phyloP scores from a whole-genome alignment of 2,797 vertebrate genomes.

The Pachyuromys duprasi region DNA sequence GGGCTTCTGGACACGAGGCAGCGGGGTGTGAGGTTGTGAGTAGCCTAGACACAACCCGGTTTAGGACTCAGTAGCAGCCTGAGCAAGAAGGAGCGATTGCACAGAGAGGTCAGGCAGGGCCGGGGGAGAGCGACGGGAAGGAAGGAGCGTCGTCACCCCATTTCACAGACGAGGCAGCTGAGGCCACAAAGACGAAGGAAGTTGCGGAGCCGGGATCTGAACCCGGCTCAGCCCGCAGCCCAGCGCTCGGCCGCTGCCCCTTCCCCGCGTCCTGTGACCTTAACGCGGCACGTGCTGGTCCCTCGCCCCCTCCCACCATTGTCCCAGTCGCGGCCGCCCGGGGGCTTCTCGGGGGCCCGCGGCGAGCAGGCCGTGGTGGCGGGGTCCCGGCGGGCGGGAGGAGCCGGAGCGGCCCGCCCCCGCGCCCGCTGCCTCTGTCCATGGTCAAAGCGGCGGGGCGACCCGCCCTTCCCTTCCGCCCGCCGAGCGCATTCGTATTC shows the following conservation, averaged over 20 bases:
- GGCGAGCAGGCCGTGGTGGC: neutral
- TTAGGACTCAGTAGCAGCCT: neutral
- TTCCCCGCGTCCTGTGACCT: constrained; percentile 18
- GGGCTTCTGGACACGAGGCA: neutral
- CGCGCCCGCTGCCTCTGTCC: constrained; percentile 92
- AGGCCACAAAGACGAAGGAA: neutral
- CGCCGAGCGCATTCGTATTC: constrained; percentile 99
- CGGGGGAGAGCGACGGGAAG: neutral
- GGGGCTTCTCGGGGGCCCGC: neutral
- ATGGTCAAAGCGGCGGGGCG: constrained; percentile 97
- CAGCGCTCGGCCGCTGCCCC: neutral
- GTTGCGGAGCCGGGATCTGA: neutral
- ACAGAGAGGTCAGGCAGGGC: neutral
- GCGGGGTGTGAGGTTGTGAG: neutral
- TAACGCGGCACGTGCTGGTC: constrained; percentile 60
- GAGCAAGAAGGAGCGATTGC: neutral
- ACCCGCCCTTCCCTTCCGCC: constrained; percentile 97
- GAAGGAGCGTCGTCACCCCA: neutral
- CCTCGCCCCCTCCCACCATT: neutral
- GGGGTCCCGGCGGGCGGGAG: neutral
- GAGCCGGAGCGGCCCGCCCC: constrained; percentile 56
- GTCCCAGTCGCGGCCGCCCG: neutral
- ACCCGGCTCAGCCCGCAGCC: neutral
- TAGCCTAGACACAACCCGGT: neutral
- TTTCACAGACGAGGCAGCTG: neutral